Base-by-base conservation (phyloP, 2,888 invertebrate genomes). In the Acanthoscelides obtectus region DNA sequence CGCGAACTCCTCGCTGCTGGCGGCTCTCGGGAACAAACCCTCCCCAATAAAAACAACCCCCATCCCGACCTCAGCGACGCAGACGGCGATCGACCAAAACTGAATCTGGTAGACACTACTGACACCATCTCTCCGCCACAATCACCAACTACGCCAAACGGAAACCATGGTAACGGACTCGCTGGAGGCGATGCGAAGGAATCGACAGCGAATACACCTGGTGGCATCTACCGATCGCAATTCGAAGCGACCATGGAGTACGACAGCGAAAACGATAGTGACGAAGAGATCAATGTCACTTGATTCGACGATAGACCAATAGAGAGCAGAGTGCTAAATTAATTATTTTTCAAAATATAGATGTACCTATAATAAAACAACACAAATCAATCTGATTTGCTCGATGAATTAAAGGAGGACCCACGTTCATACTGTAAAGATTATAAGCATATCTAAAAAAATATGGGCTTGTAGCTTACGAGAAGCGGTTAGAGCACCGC, bases 41-140 rank as follows among this genome's bases (percentile, higher is more conserved):
- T 98, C 22, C 98, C 98, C 0, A 98, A 96, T 85, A 98, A 98
- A 84, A 97, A 96, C 87, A 98, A 97, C 85, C 97, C 97, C 0
- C 96, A 97, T 84, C 97, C 97, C 0, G 97, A 97, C 83, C 87
- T 97, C 68, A 96, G 96, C 76, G 97, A 97, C 83, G 95, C 94
- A 0, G 93, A 94, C 81, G 92, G 92, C 19, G 94, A 95, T 85
- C 91, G 93, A 72, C 91, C 92, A 0, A 91, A 91, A 79, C 83
- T 92, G 75, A 89, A 89, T 77, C 81, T 88, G 71, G 87, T 87
- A 72, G 89, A 89, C 78, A 84, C 83, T 1, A 89, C 89, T 12
- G 92, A 91, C 65, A 81, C 87, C 66, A 81, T 88, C 66, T 90
- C 89, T 0, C 89, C 88, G 0, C 85, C 4, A 85, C 85, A 0